These are phyloP conservation scores for Argyresthia albistria DNA, from an alignment of 2,888 invertebrate species.

Conservation along the genomic window DNA sequence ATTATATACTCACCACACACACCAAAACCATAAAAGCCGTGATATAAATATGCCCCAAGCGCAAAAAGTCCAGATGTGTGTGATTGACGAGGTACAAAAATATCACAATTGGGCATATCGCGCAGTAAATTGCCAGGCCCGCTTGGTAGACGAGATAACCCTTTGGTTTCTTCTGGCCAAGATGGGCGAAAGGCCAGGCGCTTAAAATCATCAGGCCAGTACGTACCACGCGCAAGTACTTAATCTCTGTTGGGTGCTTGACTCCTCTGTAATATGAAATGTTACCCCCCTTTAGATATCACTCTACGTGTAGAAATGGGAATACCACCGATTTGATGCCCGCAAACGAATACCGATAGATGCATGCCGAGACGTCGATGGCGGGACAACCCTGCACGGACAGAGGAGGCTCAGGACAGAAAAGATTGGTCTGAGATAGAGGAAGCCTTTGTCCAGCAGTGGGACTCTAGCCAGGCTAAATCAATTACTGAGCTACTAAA, in stretches of 20 bases:
- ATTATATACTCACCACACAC: too few relatives aligned
- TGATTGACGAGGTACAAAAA: not conserved
- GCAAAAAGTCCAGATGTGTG: not conserved
- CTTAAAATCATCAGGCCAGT: not conserved
- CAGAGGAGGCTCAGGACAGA: too few relatives aligned
- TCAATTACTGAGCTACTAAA: too few relatives aligned
- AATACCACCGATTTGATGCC: too few relatives aligned
- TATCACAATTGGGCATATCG: not conserved
- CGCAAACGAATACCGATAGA: too few relatives aligned
- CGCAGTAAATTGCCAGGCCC: not conserved
- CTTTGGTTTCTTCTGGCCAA: not conserved
- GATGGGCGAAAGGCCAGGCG: not conserved
- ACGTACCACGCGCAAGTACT: not conserved
- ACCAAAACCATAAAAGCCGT: not conserved
- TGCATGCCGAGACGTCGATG: too few relatives aligned
- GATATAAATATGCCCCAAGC: not conserved
- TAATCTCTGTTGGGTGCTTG: not conserved
- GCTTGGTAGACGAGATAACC: not conserved
- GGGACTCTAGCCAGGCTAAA: too few relatives aligned
- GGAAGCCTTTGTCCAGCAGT: too few relatives aligned
- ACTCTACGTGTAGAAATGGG: too few relatives aligned
- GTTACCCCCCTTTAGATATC: too few relatives aligned
- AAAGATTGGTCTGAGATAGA: too few relatives aligned
- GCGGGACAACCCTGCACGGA: too few relatives aligned
- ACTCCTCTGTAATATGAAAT: not conserved